Evolutionary conservation across 2,113 vertebrate species (phyloP).

Genomic region (Engraulis encrasicolus): DNA sequence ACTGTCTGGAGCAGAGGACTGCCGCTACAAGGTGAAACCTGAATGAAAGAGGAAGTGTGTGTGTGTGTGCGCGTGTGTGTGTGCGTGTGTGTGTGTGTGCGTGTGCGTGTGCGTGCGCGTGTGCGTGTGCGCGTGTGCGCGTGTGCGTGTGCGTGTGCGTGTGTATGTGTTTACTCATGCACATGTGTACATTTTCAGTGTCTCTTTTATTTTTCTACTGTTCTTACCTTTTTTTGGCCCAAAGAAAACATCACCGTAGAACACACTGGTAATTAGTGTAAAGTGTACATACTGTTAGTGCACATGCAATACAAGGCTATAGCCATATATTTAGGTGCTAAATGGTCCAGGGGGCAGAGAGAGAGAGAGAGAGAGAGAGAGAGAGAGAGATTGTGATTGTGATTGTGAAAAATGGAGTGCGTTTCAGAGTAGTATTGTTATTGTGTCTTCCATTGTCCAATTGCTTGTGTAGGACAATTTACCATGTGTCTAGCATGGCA

Average conservation of each 20-base stretch:
- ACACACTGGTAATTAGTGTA: background rate
- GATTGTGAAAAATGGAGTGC: no score
- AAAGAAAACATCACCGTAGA: constrained; percentile 56
- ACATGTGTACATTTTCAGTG: constrained; percentile 61
- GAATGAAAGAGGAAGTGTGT: background rate
- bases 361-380: no score
- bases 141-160: background rate
- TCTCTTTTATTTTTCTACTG: constrained; percentile 41
- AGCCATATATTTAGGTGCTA: background rate
- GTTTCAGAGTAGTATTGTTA: no score
- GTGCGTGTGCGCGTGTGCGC: background rate
- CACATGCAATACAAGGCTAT: background rate
- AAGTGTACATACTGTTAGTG: background rate
- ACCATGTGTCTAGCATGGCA: background rate
- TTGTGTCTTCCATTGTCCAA: no score
- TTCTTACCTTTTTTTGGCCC: constrained; percentile 67
- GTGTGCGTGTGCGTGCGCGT: no score
- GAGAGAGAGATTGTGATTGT: no score
- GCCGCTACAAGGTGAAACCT: constrained; percentile 89
- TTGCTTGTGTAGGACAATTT: background rate
- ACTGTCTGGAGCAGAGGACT: constrained; percentile 94
- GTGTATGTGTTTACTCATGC: no score
- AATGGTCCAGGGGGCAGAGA: constrained; percentile 25
- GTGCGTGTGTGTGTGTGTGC: background rate
- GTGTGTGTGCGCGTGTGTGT: background rate